These are phyloP conservation scores for Steromphala cineraria DNA, from an alignment of 2,888 invertebrate species.

Conservation along the genomic window DNA sequence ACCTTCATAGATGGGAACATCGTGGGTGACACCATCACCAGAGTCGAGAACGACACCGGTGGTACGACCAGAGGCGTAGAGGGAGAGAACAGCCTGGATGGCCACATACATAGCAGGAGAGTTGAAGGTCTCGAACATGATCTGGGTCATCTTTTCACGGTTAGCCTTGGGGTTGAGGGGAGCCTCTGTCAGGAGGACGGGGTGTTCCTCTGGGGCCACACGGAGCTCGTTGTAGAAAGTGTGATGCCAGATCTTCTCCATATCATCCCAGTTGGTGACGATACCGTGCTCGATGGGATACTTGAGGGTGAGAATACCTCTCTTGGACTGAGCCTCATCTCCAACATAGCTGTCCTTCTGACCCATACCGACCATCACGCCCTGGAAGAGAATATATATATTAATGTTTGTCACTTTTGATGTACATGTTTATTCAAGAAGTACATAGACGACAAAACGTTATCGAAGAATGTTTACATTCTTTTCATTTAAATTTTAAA, in stretches of 20 bases:
- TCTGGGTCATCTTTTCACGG: slow-evolving; percentile 87
- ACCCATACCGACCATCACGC: slow-evolving; percentile 65
- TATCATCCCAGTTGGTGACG: slow-evolving; percentile 73
- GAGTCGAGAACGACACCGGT: slow-evolving; percentile 97
- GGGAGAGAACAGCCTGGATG: slow-evolving; percentile 94
- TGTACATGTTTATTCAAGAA: no score
- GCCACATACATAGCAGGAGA: slow-evolving; percentile 96
- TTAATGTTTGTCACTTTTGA: no score
- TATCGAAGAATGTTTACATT: no score
- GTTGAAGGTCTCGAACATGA: slow-evolving; percentile 84
- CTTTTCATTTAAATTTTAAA: no score
- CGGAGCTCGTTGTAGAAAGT: slow-evolving; percentile 73
- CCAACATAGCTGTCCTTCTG: slow-evolving; percentile 70
- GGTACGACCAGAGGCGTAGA: slow-evolving; percentile 96
- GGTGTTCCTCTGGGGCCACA: slow-evolving; percentile 84
- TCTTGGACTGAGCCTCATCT: slow-evolving; percentile 69
- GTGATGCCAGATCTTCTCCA: slow-evolving; percentile 74
- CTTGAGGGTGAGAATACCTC: slow-evolving; percentile 69
- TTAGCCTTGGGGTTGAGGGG: slow-evolving; percentile 93
- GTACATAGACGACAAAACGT: no score
- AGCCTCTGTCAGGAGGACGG: slow-evolving; percentile 90
- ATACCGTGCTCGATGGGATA: slow-evolving; percentile 74
- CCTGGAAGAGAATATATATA: slow-evolving; percentile 31
- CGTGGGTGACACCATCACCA: slow-evolving; percentile 96
- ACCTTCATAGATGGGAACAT: slow-evolving; percentile 82